Evolutionary conservation across 2,113 vertebrate species (phyloP).

Genomic region (Cyanoderma ruficeps): DNA sequence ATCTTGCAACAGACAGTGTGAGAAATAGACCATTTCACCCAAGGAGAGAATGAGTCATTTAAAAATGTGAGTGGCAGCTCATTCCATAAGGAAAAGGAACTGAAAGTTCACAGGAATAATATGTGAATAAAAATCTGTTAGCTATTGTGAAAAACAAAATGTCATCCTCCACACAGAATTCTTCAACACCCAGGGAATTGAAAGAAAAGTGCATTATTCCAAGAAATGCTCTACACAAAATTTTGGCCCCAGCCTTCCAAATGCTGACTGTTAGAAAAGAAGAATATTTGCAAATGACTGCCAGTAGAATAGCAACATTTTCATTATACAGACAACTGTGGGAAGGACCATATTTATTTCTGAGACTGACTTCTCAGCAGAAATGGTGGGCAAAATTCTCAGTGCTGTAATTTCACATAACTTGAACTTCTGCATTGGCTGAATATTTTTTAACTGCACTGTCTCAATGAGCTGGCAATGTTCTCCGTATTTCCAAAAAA

Average conservation of each 20-base stretch:
- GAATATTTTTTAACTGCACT: neutral
- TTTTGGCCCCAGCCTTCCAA: neutral
- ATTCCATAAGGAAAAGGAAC: conserved; percentile 20
- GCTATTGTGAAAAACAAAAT: conserved; percentile 53
- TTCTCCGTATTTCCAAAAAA: neutral
- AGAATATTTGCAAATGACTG: neutral
- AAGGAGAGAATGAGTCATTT: conserved; percentile 30
- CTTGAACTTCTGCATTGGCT: neutral
- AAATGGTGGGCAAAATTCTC: neutral
- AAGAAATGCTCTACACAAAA: neutral
- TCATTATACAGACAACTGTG: neutral
- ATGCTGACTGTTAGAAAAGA: neutral
- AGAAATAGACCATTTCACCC: conserved; percentile 28
- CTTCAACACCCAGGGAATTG: neutral
- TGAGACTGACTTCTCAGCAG: neutral
- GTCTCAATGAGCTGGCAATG: neutral
- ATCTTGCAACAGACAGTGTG: neutral
- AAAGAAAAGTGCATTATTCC: neutral
- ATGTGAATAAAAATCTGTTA: conserved; percentile 54
- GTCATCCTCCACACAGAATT: conserved; percentile 1
- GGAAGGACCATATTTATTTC: neutral
- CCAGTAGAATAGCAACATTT: neutral
- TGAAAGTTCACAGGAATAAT: conserved; percentile 39
- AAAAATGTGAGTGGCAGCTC: conserved; percentile 19
- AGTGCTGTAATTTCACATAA: neutral